Conservation (phyloP, 2,888 invertebrate species). For the Venusia cambrica region DNA sequence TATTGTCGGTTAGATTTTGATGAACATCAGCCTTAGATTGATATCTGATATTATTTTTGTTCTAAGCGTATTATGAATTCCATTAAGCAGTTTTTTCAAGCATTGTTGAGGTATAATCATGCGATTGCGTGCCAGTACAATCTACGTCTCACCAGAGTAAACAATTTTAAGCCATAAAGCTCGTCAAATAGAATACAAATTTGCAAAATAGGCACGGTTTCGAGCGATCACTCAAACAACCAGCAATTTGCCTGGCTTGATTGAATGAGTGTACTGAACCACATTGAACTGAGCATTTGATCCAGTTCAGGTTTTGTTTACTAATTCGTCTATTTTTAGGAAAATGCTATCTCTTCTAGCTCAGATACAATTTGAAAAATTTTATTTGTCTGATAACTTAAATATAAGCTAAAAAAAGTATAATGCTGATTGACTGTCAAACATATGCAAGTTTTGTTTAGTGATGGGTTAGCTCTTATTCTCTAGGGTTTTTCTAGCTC, state of each 20-base stretch:
- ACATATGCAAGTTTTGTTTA: too few species aligned
- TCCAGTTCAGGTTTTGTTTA: constrained; percentile 6
- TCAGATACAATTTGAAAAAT: too few species aligned
- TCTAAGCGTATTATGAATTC: constrained; percentile 45
- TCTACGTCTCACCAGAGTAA: constrained; percentile 16
- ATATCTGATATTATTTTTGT: constrained; percentile 38
- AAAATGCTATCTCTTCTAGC: too few species aligned
- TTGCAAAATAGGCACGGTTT: constrained; percentile 18
- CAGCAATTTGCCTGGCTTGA: constrained; percentile 35
- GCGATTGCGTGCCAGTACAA: constrained; percentile 33
- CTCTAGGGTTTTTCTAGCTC: too few species aligned
- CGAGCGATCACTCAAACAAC: constrained; percentile 27
- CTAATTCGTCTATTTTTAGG: background rate
- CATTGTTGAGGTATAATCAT: constrained; percentile 33
- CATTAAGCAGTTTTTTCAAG: constrained; percentile 41
- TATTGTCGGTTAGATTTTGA: too few species aligned
- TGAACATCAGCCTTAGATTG: too few species aligned
- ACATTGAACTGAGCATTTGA: constrained; percentile 12
- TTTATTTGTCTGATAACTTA: too few species aligned
- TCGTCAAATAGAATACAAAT: constrained; percentile 19
- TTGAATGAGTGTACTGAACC: constrained; percentile 27
- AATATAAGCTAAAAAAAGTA: too few species aligned
- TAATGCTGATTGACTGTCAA: too few species aligned
- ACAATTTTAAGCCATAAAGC: constrained; percentile 10
- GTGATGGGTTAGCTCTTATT: too few species aligned